These are phyloP conservation scores for Urocitellus parryii DNA, from an alignment of 2,113 vertebrate species.

Conservation along the genomic window DNA sequence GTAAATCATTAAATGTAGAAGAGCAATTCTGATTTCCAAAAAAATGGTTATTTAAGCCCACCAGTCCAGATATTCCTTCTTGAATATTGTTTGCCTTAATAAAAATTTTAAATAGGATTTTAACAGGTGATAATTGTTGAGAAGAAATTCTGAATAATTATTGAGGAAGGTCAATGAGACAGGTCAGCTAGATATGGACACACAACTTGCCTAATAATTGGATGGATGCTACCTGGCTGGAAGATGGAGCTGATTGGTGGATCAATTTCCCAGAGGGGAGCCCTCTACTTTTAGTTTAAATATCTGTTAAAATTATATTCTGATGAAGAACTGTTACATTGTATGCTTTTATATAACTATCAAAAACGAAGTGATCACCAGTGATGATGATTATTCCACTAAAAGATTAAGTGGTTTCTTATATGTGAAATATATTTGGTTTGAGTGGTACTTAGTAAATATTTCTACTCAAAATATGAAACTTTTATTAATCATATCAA, in stretches of 20 bases:
- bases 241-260: slow-evolving; percentile 73
- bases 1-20: slow-evolving; percentile 53
- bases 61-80: slow-evolving; percentile 46
- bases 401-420: slow-evolving; percentile 51
- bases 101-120: slow-evolving; percentile 61
- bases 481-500: slow-evolving; percentile 11
- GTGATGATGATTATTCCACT: not conserved
- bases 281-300: slow-evolving; percentile 63
- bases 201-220: slow-evolving; percentile 27
- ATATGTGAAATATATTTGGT: slow-evolving; percentile 58
- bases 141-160: slow-evolving; percentile 65
- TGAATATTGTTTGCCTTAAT: slow-evolving; percentile 52
- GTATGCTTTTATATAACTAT: slow-evolving; percentile 53
- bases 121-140: slow-evolving; percentile 53
- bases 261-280: slow-evolving; percentile 74
- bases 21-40: slow-evolving; percentile 49
- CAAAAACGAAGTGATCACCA: slow-evolving; percentile 58
- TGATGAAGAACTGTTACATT: slow-evolving; percentile 17
- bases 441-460: slow-evolving; percentile 64
- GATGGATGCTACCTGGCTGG: slow-evolving; percentile 74
- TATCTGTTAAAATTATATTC: slow-evolving; percentile 61
- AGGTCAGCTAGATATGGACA: slow-evolving; percentile 62
- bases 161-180: slow-evolving; percentile 71
- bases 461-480: slow-evolving; percentile 57
- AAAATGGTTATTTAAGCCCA: slow-evolving; percentile 60